Base-by-base conservation (phyloP, 2,888 invertebrate species). In the Odontocolon sp. region DNA sequence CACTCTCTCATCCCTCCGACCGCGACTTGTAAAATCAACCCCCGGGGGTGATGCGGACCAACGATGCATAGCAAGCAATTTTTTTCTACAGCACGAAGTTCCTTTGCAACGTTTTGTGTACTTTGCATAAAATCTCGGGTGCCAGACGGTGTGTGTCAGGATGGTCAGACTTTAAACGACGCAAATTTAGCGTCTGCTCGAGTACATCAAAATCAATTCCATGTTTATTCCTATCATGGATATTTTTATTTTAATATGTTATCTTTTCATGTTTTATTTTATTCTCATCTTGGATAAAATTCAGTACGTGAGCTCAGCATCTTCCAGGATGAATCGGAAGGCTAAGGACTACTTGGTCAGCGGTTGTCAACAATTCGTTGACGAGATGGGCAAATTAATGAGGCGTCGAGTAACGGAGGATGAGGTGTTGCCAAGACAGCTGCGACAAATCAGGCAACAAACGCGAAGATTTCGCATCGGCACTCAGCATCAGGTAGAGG, bases 71-170 rank as follows among this genome's bases (percentile, higher is more conserved):
- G 82, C 80, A 77, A 80, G 76, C 72, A 75, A 79, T 77, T 73
- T 80, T 78, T 81, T 80, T 45, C 31, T 50, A 50, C 40, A 40
- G 23, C 56, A 11, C 26, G 38, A 31, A 36, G 42, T 63, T 59
- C 40, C 56, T n/a, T 47, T 69, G 16, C 42, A 54, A 26, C 64
- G 50, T 54, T 77, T 72, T 66, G 66, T 77, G 80, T 77, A 80
- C 80, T 86, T 84, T 85, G 85, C 85, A 85, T 85, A 83, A 81
- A 80, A 73, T 74, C 36, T 52, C 52, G 42, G 42, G 64, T 50
- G 67, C 66, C 70, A 57, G 72, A 70, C 77, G 57, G 47, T 63
- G 23, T 59, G 57, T 67, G 74, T 63, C 79, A 59, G 72, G 79
- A 69, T 80, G 77, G 77, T 63, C 66, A 47, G 66, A 76, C 63